These are phyloP conservation scores for Pterostichus madidus DNA, from an alignment of 2,888 invertebrate genomes.

Conservation along the genomic window DNA sequence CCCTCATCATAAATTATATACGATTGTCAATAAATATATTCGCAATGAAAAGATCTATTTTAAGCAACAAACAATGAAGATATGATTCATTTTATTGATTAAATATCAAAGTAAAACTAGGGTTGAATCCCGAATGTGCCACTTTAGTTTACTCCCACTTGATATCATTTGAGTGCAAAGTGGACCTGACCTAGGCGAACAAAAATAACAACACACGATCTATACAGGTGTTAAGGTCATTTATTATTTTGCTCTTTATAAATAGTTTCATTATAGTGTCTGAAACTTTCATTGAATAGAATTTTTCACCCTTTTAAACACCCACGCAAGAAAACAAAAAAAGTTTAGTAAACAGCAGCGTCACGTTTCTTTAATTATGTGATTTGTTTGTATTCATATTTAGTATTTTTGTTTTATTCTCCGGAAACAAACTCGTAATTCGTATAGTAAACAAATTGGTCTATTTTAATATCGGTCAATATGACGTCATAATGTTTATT, in stretches of 20 bases:
- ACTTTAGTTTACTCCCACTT: conserved; percentile 5
- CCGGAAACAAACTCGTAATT: too few relatives aligned
- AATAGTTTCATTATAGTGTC: conserved; percentile 3
- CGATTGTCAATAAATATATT: background rate
- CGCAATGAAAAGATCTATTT: background rate
- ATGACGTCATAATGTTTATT: too few relatives aligned
- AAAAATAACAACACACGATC: conserved; percentile 46
- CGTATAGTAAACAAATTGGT: too few relatives aligned
- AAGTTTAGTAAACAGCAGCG: too few relatives aligned
- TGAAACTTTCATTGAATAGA: conserved; percentile 24
- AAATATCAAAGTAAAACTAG: background rate
- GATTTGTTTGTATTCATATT: conserved; percentile 10
- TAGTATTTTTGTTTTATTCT: too few relatives aligned
- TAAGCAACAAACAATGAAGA: background rate
- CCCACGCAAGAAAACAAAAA: conserved; percentile 15
- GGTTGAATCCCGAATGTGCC: background rate
- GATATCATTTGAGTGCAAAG: background rate
- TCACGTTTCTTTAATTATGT: background rate
- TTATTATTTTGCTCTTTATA: conserved; percentile 9
- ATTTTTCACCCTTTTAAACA: background rate
- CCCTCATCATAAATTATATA: background rate
- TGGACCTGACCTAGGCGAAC: conserved; percentile 48
- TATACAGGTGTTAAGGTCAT: conserved; percentile 38
- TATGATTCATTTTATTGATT: conserved; percentile 17
- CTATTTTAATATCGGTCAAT: too few relatives aligned